Evolutionary conservation across 2,888 invertebrate species (phyloP).

Genomic region (Diaphora mendica): DNA sequence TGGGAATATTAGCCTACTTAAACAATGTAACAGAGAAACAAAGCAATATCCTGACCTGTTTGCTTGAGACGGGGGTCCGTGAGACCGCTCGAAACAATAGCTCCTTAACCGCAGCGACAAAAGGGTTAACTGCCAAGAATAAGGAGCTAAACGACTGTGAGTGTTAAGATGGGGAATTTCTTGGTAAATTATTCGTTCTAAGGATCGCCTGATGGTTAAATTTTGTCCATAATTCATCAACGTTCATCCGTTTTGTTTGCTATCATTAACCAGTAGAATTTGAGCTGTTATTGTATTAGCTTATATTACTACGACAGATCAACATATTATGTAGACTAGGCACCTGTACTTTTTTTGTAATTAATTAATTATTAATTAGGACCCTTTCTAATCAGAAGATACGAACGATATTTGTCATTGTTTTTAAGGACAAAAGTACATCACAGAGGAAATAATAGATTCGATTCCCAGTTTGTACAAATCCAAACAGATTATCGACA

Average conservation of each 20-base stretch:
- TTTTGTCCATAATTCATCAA: background rate
- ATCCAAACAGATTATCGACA: too few relatives aligned
- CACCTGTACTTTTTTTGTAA: background rate
- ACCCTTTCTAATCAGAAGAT: background rate
- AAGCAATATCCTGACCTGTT: conserved; percentile 71
- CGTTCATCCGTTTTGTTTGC: background rate
- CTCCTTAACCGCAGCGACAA: conserved; percentile 63
- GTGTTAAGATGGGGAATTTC: conserved; percentile 35
- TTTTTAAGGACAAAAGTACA: background rate
- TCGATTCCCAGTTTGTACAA: background rate
- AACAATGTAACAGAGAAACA: conserved; percentile 67
- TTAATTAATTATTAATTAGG: background rate
- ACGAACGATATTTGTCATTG: background rate
- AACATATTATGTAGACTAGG: too few relatives aligned
- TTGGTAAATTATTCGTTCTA: conserved; percentile 1
- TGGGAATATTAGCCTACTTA: conserved; percentile 74
- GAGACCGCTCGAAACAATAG: conserved; percentile 71
- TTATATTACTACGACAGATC: background rate
- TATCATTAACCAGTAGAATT: background rate
- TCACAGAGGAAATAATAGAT: background rate
- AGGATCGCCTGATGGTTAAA: background rate
- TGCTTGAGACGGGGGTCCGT: conserved; percentile 73
- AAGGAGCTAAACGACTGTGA: conserved; percentile 47
- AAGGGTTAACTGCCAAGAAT: conserved; percentile 67
- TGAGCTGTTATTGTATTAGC: background rate